phyloP scores from a whole-genome alignment of 2,113 vertebrate genomes.

The Peromyscus polionotus region DNA sequence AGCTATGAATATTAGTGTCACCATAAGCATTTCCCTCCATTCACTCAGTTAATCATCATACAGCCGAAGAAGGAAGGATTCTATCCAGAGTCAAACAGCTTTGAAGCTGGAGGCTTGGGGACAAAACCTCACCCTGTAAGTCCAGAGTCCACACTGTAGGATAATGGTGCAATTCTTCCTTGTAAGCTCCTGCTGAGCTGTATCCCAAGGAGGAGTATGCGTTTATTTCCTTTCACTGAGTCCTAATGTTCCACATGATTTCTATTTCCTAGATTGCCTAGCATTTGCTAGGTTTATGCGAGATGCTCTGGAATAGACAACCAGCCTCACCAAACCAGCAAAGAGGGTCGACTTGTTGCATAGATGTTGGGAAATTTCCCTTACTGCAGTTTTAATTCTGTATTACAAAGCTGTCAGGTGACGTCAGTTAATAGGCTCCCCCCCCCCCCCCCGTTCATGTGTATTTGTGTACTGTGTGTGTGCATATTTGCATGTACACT shows the following conservation, averaged over 20 bases:
- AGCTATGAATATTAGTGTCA: constrained; percentile 8
- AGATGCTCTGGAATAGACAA: constrained; percentile 38
- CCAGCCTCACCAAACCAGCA: not conserved
- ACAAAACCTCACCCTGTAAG: not conserved
- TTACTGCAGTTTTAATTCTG: constrained; percentile 46
- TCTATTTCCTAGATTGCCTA: constrained; percentile 21
- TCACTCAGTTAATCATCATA: constrained; percentile 32
- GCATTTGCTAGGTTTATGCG: not conserved
- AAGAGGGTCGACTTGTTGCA: constrained; percentile 23
- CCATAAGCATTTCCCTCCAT: constrained; percentile 1
- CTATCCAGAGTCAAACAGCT: not conserved
- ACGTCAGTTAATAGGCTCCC: constrained; percentile 5
- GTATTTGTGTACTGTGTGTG: not conserved
- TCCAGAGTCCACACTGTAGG: not conserved
- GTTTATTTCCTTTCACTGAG: not conserved
- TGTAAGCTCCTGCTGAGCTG: constrained; percentile 33
- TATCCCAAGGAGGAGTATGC: not conserved
- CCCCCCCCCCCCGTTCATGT: not conserved
- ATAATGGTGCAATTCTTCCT: not conserved
- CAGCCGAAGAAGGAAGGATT: not conserved
- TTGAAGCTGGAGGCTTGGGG: not conserved
- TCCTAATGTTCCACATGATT: not conserved
- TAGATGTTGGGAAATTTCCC: constrained; percentile 10
- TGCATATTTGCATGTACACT: not conserved
- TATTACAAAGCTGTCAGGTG: not conserved